These are phyloP conservation scores for Umimayanthus kanabou DNA, from an alignment of 92 coral and sea anemone genomes.

Conservation along the genomic window DNA sequence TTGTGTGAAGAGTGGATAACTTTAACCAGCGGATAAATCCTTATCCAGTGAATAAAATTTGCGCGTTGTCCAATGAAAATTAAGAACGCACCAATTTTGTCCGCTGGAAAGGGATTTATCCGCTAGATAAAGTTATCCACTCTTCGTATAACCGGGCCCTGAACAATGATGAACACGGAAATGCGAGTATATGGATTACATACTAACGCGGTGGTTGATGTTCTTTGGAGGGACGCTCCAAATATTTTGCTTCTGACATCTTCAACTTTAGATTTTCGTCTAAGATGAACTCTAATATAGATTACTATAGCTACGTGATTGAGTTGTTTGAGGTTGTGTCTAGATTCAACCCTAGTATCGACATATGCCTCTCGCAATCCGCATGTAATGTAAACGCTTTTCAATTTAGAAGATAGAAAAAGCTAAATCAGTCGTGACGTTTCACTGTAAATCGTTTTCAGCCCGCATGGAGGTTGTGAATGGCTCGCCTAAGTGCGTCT, in stretches of 20 bases:
- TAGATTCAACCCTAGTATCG: background rate
- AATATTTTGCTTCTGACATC: background rate
- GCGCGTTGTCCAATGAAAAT: too few species aligned
- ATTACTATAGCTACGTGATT: background rate
- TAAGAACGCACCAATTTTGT: too few species aligned
- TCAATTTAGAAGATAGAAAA: background rate
- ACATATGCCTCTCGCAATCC: background rate
- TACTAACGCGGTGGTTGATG: background rate
- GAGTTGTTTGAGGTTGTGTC: background rate
- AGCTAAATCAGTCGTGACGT: background rate
- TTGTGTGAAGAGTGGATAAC: too few species aligned
- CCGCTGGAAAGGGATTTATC: too few species aligned
- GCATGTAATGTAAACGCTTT: background rate
- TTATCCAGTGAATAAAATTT: too few species aligned
- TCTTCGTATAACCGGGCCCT: too few species aligned
- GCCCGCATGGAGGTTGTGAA: background rate
- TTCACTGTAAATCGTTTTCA: background rate
- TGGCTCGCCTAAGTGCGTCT: too few species aligned
- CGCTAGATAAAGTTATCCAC: too few species aligned
- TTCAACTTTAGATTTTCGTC: background rate
- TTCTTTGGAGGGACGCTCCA: background rate
- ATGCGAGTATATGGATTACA: too few species aligned
- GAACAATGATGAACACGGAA: too few species aligned
- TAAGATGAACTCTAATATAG: background rate
- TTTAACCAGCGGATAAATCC: too few species aligned